These are phyloP conservation scores for Stegostoma tigrinum DNA, from an alignment of 2,113 vertebrate genomes.

Conservation along the genomic window DNA sequence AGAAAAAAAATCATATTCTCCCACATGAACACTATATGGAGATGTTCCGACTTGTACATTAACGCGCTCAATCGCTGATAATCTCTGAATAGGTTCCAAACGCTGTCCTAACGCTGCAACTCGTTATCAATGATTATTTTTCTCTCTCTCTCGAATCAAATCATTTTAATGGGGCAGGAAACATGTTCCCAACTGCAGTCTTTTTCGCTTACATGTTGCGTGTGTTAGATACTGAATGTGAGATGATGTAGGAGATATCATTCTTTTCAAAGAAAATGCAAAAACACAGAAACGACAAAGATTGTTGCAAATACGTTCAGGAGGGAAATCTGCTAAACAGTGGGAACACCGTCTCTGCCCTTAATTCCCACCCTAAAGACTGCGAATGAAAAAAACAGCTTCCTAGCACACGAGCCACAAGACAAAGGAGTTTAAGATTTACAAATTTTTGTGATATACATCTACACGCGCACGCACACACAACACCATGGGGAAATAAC, in stretches of 20 bases:
- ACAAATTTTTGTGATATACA: neutral
- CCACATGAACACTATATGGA: slow-evolving; percentile 7
- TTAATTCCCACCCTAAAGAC: neutral
- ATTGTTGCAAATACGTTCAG: neutral
- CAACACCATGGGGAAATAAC: neutral
- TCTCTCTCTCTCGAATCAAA: neutral
- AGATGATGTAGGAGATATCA: neutral
- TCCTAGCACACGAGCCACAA: neutral
- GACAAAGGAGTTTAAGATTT: slow-evolving; percentile 22
- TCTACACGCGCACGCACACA: neutral
- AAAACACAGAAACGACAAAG: neutral
- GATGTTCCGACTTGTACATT: neutral
- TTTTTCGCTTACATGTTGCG: neutral
- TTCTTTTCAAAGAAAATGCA: neutral
- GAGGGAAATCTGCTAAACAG: neutral
- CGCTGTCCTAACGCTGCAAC: neutral
- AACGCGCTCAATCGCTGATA: neutral
- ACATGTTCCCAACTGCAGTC: neutral
- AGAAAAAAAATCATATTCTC: slow-evolving; percentile 27
- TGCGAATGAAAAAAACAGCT: neutral
- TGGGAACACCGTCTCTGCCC: neutral
- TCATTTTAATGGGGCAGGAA: neutral
- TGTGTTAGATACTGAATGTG: neutral
- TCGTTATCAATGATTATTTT: neutral
- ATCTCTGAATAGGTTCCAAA: neutral